phyloP scores from a whole-genome alignment of 2,113 vertebrate genomes.

The Campylomormyrus tamandua region DNA sequence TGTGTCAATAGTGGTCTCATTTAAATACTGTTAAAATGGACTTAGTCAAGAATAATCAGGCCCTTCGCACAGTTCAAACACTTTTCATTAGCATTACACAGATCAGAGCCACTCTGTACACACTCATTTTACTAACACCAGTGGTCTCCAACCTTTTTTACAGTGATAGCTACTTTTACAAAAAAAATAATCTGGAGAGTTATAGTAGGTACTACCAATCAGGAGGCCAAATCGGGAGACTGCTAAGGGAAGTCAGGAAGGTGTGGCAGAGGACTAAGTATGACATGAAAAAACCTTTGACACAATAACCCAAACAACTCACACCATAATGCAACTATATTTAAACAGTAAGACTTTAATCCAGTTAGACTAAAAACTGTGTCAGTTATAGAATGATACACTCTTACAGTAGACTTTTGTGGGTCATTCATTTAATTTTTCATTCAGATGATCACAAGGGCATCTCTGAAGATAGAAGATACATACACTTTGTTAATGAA shows the following conservation, averaged over 20 bases:
- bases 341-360: not conserved
- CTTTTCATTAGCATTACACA: conserved; percentile 11
- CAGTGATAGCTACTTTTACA: not conserved
- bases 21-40: conserved; percentile 6
- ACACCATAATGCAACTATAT: not conserved
- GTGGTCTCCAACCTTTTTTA: not conserved
- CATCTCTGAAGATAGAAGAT: not conserved
- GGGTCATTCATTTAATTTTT: not conserved
- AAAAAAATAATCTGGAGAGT: not conserved
- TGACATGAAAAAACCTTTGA: not conserved
- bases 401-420: not conserved
- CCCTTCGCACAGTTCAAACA: not conserved
- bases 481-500: not conserved
- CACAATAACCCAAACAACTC: not conserved
- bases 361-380: not conserved
- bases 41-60: not conserved
- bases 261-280: not conserved
- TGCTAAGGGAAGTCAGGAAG: not conserved
- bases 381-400: not conserved
- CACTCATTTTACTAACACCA: not conserved
- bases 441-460: not conserved
- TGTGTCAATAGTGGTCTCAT: not conserved
- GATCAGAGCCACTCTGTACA: not conserved
- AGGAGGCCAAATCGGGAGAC: too few relatives aligned
- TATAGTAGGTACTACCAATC: not conserved